Base-by-base conservation (phyloP, 2,113 vertebrate genomes). In the Hyla sarda region DNA sequence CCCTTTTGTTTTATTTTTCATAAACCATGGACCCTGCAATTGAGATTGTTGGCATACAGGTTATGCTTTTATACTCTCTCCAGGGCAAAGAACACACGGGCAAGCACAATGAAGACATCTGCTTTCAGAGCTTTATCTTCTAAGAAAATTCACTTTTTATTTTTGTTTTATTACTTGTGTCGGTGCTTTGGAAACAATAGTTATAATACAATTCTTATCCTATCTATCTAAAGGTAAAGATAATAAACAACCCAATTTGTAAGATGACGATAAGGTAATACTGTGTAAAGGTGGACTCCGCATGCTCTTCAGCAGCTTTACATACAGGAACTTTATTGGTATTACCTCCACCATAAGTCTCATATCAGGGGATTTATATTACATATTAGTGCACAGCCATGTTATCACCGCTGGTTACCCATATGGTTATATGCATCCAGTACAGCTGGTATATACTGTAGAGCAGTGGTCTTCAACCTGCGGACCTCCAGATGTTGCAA, bases 131-230 rank as follows among this genome's bases (percentile, higher is more conserved):
- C 21, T 41, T 69, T 7, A 45, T 45, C 14, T 73, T 48, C n/a
- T 41, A 48, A 41, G 41, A n/a, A 48, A 41, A 25, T 74, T 74
- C 16, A 25, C n/a, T n/a, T n/a, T n/a, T n/a, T n/a, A n/a, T n/a
- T 11, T 72, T 72, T 0, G 1, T 74, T 74, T 48, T 74, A 48
- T 74, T 47, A 32, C 71, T 45, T 17, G 8, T 12, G 12, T 25
- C 14, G 3, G 69, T 73, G 69, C 37, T 73, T 73, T 73, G 69
- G 21, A 45, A 73, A 48, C 11, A 74, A 74, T 14, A 74, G n/a
- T n/a, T n/a, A n/a, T n/a, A n/a, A n/a, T n/a, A n/a, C n/a, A n/a
- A 3, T 41, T 41, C 28, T 69, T 32, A 4, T 23, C 37, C 41
- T 45, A 73, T 69, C 58, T 62, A 28, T 62, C n/a, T 25, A 28